These are phyloP conservation scores for Matsumurasca onukii DNA, from an alignment of 1,140 invertebrate species.

Conservation along the genomic window DNA sequence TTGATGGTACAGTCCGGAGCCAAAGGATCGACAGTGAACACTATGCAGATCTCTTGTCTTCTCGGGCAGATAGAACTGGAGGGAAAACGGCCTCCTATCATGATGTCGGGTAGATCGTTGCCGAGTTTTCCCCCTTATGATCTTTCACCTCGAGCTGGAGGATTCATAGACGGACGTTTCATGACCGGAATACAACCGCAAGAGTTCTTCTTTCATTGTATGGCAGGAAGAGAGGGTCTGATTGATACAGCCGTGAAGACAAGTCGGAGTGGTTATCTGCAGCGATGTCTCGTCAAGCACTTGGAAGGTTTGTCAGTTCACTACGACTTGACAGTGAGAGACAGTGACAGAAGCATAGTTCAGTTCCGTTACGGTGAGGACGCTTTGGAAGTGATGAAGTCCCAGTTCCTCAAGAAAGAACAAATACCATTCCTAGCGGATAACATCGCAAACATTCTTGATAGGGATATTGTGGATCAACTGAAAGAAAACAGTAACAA, in stretches of 20 bases:
- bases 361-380: slow-evolving; percentile 99
- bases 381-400: slow-evolving; percentile 88
- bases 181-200: slow-evolving; percentile 97
- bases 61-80: slow-evolving; percentile 98
- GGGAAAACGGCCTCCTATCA: slow-evolving; percentile 92
- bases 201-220: slow-evolving; percentile 99
- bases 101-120: slow-evolving; percentile 89
- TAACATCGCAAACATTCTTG: slow-evolving; percentile 68
- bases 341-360: slow-evolving; percentile 91
- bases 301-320: slow-evolving; percentile 89
- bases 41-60: slow-evolving; percentile 96
- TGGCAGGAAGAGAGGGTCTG: slow-evolving; percentile 96
- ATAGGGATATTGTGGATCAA: slow-evolving; percentile 56
- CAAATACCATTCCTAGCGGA: slow-evolving; percentile 80
- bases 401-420: slow-evolving; percentile 78
- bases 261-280: slow-evolving; percentile 95
- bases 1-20: slow-evolving; percentile 98
- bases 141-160: slow-evolving; percentile 87
- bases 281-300: slow-evolving; percentile 97
- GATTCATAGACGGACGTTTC: slow-evolving; percentile 94
- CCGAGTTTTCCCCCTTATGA: slow-evolving; percentile 94
- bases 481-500: slow-evolving; percentile 56
- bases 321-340: slow-evolving; percentile 94
- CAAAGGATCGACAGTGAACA: slow-evolving; percentile 95
- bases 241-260: slow-evolving; percentile 90